phyloP scores from a whole-genome alignment of 2,113 vertebrate genomes.

The Grammomys dolichurus region DNA sequence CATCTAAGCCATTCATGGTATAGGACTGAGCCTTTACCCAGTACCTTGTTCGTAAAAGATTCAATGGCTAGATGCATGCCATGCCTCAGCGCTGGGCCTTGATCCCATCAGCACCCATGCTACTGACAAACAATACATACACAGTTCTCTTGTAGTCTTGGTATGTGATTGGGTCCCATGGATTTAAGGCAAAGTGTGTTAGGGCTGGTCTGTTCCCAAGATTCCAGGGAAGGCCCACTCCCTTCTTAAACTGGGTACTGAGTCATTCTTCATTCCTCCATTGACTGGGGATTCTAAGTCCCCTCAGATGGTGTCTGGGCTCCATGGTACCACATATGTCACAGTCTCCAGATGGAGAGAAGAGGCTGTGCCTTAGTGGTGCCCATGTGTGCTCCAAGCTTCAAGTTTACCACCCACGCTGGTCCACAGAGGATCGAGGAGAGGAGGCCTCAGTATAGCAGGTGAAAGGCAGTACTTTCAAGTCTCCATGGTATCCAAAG shows the following conservation, averaged over 20 bases:
- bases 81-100: not conserved
- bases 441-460: not conserved
- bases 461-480: not conserved
- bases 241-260: not conserved
- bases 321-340: not conserved
- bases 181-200: fast-evolving
- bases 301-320: not conserved
- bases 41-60: not conserved
- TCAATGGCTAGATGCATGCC: not conserved
- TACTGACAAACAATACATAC: not conserved
- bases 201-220: not conserved
- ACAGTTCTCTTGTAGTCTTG: not conserved
- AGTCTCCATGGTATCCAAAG: fast-evolving
- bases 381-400: not conserved
- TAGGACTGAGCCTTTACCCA: not conserved
- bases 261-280: not conserved
- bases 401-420: not conserved
- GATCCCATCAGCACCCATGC: not conserved
- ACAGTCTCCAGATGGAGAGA: not conserved
- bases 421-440: not conserved
- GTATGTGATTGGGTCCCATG: not conserved
- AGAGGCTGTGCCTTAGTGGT: not conserved
- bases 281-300: not conserved
- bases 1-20: not conserved
- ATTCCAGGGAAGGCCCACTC: not conserved